A percentile compares a stretch with the other conserved stretches of the same genome.
Evolutionary conservation across 2,888 invertebrate species (phyloP).

Genomic region (Iselma pallidipennis): DNA sequence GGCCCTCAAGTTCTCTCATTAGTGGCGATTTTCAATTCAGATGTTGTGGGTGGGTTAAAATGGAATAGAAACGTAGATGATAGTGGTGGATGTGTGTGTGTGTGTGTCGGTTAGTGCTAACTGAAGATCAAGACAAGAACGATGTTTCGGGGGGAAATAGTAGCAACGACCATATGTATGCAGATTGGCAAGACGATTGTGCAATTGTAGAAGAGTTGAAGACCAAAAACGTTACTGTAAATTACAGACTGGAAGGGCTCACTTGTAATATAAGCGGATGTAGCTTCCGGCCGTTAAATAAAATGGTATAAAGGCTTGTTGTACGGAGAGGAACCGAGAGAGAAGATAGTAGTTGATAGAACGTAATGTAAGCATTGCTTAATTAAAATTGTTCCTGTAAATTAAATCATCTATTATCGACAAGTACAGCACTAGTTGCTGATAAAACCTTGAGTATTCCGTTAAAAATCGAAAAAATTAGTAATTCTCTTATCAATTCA

Average conservation of each 20-base stretch:
- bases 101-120: background rate
- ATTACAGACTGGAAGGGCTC: conserved; percentile 16
- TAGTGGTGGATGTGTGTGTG: background rate
- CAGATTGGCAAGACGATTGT: conserved; percentile 15
- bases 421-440: background rate
- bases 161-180: conserved; percentile 17
- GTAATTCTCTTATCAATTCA: background rate
- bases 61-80: background rate
- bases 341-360: background rate
- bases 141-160: background rate
- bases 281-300: conserved; percentile 16
- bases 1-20: conserved; percentile 35
- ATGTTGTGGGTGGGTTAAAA: conserved; percentile 21
- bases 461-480: too few relatives aligned
- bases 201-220: conserved; percentile 3
- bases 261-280: conserved; percentile 19
- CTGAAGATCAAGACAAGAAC: conserved; percentile 1
- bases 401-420: background rate
- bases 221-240: conserved; percentile 12
- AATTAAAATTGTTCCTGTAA: background rate
- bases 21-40: conserved; percentile 38
- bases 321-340: background rate
- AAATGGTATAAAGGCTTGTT: conserved; percentile 5
- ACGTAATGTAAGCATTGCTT: background rate
- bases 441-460: background rate